Conservation (phyloP, 2,797 vertebrate genomes). For the Aphelocoma californica region DNA sequence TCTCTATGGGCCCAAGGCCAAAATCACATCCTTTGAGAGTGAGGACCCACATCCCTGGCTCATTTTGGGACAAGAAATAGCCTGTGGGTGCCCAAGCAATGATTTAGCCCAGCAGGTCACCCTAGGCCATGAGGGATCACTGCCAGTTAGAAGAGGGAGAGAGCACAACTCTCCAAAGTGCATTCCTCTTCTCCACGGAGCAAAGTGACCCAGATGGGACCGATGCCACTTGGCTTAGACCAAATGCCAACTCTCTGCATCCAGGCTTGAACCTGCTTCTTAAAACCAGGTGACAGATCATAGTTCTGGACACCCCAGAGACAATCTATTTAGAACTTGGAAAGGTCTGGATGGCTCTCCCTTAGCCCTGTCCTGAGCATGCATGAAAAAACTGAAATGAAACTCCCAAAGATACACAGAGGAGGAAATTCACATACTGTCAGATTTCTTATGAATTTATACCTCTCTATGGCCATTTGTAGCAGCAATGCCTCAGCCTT, state of each 20-base stretch:
- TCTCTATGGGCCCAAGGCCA: background rate
- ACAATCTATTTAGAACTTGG: background rate
- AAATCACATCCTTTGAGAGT: background rate
- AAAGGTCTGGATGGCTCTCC: background rate
- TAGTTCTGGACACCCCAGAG: background rate
- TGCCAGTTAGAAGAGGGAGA: background rate
- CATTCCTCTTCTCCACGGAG: background rate
- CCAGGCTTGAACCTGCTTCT: background rate
- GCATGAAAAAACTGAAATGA: background rate
- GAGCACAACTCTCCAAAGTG: background rate
- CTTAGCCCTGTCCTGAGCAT: background rate
- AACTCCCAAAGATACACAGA: background rate
- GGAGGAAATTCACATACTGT: background rate
- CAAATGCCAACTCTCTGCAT: background rate
- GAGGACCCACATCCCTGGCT: background rate
- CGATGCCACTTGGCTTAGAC: background rate
- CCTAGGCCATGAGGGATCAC: background rate
- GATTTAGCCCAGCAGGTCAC: background rate
- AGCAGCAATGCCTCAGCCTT: background rate
- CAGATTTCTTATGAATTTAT: background rate
- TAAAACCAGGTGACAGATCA: background rate
- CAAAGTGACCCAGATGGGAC: constrained; percentile 1
- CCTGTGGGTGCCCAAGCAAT: background rate
- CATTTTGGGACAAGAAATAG: background rate
- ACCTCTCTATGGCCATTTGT: background rate